A percentile compares a stretch with the other conserved stretches of the same genome.
phyloP scores from a whole-genome alignment of 2,888 invertebrate genomes.

The Limnephilus marmoratus region DNA sequence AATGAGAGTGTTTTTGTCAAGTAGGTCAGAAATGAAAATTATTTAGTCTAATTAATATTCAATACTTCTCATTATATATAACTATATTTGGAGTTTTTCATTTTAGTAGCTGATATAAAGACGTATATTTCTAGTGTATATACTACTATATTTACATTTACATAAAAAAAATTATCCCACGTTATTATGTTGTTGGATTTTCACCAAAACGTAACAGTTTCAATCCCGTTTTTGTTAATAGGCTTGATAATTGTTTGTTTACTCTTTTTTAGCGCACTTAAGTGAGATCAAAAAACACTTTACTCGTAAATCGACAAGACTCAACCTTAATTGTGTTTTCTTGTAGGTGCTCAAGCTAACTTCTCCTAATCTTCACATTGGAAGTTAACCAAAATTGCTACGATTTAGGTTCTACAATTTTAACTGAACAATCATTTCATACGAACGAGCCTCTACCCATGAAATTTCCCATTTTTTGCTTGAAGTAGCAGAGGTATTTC shows the following conservation, averaged over 20 bases:
- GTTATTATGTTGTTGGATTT: not conserved
- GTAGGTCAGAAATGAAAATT: too few relatives aligned
- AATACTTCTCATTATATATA: too few relatives aligned
- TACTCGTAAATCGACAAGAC: not conserved
- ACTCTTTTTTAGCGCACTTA: too few relatives aligned
- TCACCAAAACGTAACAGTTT: not conserved
- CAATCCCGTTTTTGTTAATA: too few relatives aligned
- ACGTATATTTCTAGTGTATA: too few relatives aligned
- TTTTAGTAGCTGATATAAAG: not conserved
- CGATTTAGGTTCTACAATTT: not conserved
- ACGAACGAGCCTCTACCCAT: not conserved
- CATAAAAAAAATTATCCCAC: too few relatives aligned
- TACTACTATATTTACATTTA: too few relatives aligned
- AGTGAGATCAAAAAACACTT: too few relatives aligned
- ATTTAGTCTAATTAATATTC: too few relatives aligned
- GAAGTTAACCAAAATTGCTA: not conserved
- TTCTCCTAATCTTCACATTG: not conserved
- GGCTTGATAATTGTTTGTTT: too few relatives aligned
- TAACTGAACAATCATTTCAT: not conserved
- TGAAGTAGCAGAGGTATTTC: not conserved
- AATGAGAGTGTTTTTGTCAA: too few relatives aligned
- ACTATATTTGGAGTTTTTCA: not conserved
- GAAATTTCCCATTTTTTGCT: not conserved
- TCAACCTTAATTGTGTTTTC: not conserved
- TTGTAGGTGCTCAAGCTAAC: not conserved